Conservation (phyloP, 2,113 vertebrate species). For the Cebidichthys violaceus region DNA sequence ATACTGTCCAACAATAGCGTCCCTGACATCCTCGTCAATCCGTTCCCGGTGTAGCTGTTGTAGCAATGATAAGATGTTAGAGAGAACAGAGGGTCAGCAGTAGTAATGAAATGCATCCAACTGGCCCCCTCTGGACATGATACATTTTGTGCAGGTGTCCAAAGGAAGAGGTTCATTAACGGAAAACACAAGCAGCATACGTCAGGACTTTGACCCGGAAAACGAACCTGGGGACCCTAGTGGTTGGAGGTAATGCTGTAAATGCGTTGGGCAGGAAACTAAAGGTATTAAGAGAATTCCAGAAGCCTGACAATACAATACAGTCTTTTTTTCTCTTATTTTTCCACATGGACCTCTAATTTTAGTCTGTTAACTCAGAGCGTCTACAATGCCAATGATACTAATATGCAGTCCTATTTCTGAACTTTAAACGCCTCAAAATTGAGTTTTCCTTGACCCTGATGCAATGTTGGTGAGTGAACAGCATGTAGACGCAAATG, state of each 20-base stretch:
- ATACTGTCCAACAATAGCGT: constrained; percentile 15
- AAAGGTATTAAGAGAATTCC: background rate
- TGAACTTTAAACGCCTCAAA: constrained; percentile 21
- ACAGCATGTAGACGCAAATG: constrained; percentile 37
- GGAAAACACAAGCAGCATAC: constrained; percentile 47
- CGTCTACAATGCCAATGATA: background rate
- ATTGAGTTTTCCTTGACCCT: constrained; percentile 23
- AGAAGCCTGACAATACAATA: background rate
- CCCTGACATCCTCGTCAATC: constrained; percentile 3
- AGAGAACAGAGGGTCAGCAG: constrained; percentile 41
- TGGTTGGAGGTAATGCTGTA: constrained; percentile 25
- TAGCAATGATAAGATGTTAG: constrained; percentile 17
- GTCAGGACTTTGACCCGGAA: constrained; percentile 62
- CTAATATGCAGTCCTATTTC: background rate
- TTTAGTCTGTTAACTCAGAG: constrained; percentile 6
- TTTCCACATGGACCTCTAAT: background rate
- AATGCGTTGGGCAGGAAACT: constrained; percentile 43
- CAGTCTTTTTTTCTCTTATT: background rate
- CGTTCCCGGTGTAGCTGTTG: constrained; percentile 27
- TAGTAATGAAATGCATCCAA: constrained; percentile 41
- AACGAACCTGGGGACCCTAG: constrained; percentile 47
- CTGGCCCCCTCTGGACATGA: constrained; percentile 53
- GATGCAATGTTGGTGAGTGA: constrained; percentile 4
- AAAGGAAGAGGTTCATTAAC: constrained; percentile 57
- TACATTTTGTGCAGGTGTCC: constrained; percentile 59